These are phyloP conservation scores for Leucophenga maculata DNA, from an alignment of 2,888 invertebrate species.

Conservation along the genomic window DNA sequence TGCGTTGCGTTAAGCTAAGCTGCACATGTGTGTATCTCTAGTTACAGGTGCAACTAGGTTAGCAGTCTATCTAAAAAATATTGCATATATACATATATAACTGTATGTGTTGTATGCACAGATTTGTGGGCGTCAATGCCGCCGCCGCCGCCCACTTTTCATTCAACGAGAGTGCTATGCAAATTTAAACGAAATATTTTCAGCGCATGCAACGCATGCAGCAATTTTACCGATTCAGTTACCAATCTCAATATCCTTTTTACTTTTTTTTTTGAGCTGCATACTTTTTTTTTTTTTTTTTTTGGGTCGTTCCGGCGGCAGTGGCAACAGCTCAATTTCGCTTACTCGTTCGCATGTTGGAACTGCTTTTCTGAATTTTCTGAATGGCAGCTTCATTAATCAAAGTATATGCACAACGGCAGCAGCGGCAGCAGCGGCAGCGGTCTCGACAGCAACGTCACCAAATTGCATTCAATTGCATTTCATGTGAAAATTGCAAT, in stretches of 20 bases:
- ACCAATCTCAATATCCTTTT: slow-evolving; percentile 5
- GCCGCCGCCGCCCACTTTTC: neutral
- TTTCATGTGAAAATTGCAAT: slow-evolving; percentile 19
- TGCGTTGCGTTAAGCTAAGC: too few relatives aligned
- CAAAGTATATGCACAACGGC: slow-evolving; percentile 35
- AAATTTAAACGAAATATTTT: slow-evolving; percentile 28
- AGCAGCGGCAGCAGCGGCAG: neutral
- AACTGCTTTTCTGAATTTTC: slow-evolving; percentile 33
- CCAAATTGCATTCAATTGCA: slow-evolving; percentile 16
- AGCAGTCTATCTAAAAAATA: neutral
- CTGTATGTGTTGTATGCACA: neutral
- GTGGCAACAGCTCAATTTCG: slow-evolving; percentile 14
- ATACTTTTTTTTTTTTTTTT: neutral
- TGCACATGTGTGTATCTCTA: too few relatives aligned
- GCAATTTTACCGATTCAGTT: slow-evolving; percentile 23
- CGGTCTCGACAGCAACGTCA: neutral
- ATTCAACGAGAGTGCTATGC: slow-evolving; percentile 24
- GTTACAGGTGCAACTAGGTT: slow-evolving; percentile 20
- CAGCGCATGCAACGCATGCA: slow-evolving; percentile 15
- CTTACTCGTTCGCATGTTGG: neutral
- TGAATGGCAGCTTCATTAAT: slow-evolving; percentile 66
- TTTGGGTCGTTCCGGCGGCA: neutral
- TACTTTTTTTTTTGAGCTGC: neutral
- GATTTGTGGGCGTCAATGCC: neutral
- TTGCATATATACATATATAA: neutral